phyloP scores from a whole-genome alignment of 2,113 vertebrate genomes.

The Geothlypis trichas region DNA sequence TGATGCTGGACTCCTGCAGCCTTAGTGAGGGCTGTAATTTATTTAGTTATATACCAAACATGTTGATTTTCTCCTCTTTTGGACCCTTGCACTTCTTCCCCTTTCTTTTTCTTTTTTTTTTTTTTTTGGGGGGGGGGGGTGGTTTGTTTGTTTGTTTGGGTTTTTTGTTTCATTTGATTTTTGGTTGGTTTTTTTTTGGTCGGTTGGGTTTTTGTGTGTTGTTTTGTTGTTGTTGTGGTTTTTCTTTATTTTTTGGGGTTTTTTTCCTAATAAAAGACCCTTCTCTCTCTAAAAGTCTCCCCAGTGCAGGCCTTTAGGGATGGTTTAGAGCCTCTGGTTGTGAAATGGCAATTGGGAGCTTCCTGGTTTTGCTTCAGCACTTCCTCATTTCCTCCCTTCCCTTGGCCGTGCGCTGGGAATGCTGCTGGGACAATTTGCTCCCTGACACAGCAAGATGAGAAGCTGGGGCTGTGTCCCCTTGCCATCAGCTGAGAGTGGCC shows the following conservation, averaged over 20 bases:
- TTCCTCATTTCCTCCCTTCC: not conserved
- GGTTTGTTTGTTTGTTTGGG: not conserved
- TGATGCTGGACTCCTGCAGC: not conserved
- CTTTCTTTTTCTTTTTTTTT: accelerated
- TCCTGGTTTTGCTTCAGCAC: not conserved
- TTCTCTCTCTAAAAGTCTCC: not conserved
- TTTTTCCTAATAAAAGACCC: not conserved
- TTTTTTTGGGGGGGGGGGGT: too few species aligned
- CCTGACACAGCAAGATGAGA: not conserved
- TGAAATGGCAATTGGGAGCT: not conserved
- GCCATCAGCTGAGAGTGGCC: not conserved
- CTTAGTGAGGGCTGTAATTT: not conserved
- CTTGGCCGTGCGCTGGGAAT: accelerated
- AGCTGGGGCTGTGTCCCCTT: not conserved
- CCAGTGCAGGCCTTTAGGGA: accelerated
- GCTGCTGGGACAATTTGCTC: not conserved
- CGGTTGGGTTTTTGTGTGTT: not conserved
- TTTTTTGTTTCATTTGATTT: not conserved
- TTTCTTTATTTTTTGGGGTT: too few species aligned
- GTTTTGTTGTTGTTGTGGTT: not conserved
- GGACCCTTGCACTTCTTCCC: accelerated
- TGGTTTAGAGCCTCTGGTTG: not conserved
- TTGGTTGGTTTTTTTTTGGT: not conserved
- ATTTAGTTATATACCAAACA: accelerated
- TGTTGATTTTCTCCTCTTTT: not conserved